Conservation (phyloP, 2,113 vertebrate genomes). For the Ctenodactylus gundi region DNA sequence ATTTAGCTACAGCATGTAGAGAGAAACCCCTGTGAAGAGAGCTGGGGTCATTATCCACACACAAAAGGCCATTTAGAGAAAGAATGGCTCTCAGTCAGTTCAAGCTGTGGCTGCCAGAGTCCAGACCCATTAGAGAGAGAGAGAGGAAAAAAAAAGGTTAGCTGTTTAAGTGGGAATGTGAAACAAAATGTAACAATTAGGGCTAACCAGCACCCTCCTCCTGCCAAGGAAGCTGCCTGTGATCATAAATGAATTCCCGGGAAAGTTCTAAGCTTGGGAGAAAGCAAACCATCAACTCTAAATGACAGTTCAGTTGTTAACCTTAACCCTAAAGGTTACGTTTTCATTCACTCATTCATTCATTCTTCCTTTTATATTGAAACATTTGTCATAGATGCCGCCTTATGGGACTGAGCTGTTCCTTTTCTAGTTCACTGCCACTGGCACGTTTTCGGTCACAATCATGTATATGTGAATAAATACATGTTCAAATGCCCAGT, state of each 20-base stretch:
- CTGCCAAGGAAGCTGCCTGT: slow-evolving; percentile 15
- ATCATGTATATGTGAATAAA: neutral
- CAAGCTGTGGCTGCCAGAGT: slow-evolving; percentile 66
- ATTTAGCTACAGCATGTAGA: slow-evolving; percentile 60
- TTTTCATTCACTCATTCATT: too few relatives aligned
- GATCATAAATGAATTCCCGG: slow-evolving; percentile 62
- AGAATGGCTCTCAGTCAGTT: slow-evolving; percentile 65
- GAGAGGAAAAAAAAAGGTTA: slow-evolving; percentile 66
- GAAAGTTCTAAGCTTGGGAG: slow-evolving; percentile 48
- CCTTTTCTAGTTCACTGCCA: slow-evolving; percentile 1
- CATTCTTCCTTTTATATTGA: neutral
- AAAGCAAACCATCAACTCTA: slow-evolving; percentile 63
- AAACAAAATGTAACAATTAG: slow-evolving; percentile 73
- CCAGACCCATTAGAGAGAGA: slow-evolving; percentile 68
- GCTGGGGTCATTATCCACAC: slow-evolving; percentile 68
- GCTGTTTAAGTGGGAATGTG: slow-evolving; percentile 73
- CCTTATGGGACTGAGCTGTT: slow-evolving; percentile 27
- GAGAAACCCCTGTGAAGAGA: slow-evolving; percentile 63
- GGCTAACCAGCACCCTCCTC: slow-evolving; percentile 29
- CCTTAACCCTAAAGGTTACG: slow-evolving; percentile 51
- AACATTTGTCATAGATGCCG: slow-evolving; percentile 41
- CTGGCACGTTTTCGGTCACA: neutral
- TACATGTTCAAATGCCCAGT: neutral
- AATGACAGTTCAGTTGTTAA: slow-evolving; percentile 65
- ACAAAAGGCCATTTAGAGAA: slow-evolving; percentile 77